These are phyloP conservation scores for Hypomecis punctinalis DNA, from an alignment of 2,888 invertebrate species.

Conservation along the genomic window DNA sequence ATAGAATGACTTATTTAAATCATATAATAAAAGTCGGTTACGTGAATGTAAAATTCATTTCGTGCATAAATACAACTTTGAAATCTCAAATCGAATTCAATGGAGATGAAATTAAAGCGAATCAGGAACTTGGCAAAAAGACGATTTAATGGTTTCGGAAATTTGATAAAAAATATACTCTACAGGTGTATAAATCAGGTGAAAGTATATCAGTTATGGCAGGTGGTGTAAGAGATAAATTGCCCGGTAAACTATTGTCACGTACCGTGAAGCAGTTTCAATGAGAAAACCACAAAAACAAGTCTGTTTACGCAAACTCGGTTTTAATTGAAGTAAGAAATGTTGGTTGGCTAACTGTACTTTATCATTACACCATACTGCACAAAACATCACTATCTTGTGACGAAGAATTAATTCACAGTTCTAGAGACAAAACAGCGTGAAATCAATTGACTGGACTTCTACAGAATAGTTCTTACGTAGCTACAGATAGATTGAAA, in stretches of 20 bases:
- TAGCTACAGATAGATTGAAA: not conserved
- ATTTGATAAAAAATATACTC: slow-evolving; percentile 25
- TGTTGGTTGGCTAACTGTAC: slow-evolving; percentile 27
- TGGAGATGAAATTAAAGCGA: slow-evolving; percentile 12
- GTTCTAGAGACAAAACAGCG: too few relatives aligned
- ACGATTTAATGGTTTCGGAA: slow-evolving; percentile 15
- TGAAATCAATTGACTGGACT: too few relatives aligned
- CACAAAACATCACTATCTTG: not conserved
- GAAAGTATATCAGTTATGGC: slow-evolving; percentile 51
- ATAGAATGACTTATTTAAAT: not conserved
- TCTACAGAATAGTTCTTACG: too few relatives aligned
- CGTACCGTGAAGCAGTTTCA: slow-evolving; percentile 56
- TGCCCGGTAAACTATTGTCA: slow-evolving; percentile 51
- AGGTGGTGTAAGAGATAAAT: slow-evolving; percentile 45
- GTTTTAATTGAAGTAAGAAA: slow-evolving; percentile 39
- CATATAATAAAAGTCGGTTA: not conserved
- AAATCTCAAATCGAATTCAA: not conserved
- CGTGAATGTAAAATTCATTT: not conserved
- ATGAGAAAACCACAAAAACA: slow-evolving; percentile 45
- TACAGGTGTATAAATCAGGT: slow-evolving; percentile 37
- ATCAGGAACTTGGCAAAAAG: slow-evolving; percentile 2
- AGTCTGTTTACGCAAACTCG: slow-evolving; percentile 38
- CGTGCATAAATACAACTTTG: not conserved
- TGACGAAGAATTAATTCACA: too few relatives aligned
- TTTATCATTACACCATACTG: slow-evolving; percentile 5